Evolutionary conservation across 2,113 vertebrate species (phyloP).

Genomic region (Pterophyllum scalare): DNA sequence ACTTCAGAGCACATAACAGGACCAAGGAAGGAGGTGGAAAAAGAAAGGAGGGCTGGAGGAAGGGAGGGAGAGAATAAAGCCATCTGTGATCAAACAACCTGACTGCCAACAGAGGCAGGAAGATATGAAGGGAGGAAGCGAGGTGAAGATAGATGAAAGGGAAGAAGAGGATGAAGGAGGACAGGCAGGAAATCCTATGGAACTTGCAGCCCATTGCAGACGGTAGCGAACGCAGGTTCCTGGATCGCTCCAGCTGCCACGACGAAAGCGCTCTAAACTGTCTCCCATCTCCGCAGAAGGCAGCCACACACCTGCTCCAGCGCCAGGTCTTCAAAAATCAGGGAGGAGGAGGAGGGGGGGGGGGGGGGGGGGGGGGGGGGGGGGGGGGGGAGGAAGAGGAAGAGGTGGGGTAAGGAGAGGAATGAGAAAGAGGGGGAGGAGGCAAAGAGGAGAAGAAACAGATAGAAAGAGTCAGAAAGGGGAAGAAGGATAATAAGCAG

Average conservation of each 20-base stretch:
- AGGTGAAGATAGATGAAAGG: slow-evolving; percentile 64
- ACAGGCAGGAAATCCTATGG: slow-evolving; percentile 66
- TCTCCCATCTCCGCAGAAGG: slow-evolving; percentile 48
- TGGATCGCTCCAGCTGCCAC: slow-evolving; percentile 24
- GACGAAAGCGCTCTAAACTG: slow-evolving; percentile 59
- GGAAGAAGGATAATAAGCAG: slow-evolving; percentile 31
- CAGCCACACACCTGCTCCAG: slow-evolving; percentile 16
- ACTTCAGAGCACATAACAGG: slow-evolving; percentile 73
- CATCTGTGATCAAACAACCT: slow-evolving; percentile 66
- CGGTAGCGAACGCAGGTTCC: not conserved
- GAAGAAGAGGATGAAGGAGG: slow-evolving; percentile 55
- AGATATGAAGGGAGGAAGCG: slow-evolving; percentile 46
- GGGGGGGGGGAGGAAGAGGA: slow-evolving; percentile 45
- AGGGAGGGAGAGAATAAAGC: slow-evolving; percentile 52
- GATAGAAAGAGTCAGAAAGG: slow-evolving; percentile 38
- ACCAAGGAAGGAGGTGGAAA: slow-evolving; percentile 32
- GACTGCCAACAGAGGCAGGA: slow-evolving; percentile 55
- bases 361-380: too few species aligned
- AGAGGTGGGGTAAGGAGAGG: slow-evolving; percentile 59
- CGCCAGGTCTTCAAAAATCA: slow-evolving; percentile 14
- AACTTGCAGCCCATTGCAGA: slow-evolving; percentile 48
- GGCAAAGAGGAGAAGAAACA: slow-evolving; percentile 40
- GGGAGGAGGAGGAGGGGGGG: slow-evolving; percentile 40
- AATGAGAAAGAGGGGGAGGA: slow-evolving; percentile 55
- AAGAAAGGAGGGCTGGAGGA: slow-evolving; percentile 48